Percentiles rank a stretch among this genome's conserved stretches.
These are phyloP conservation scores for Haplochromis burtoni DNA, from an alignment of 2,113 vertebrate species.

Conservation along the genomic window DNA sequence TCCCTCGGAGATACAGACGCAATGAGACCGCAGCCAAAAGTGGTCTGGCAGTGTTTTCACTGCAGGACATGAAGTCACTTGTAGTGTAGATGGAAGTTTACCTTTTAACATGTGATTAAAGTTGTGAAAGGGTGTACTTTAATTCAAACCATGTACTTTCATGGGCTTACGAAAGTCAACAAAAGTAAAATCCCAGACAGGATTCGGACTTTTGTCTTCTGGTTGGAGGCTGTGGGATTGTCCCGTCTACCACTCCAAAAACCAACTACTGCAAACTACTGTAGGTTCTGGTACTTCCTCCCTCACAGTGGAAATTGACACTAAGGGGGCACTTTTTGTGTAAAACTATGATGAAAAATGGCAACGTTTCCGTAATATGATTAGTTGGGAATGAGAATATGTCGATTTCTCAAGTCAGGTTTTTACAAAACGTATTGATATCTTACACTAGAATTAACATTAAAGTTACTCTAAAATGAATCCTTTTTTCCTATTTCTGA, in stretches of 20 bases:
- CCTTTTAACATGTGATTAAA: background rate
- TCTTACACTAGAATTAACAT: background rate
- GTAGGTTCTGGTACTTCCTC: background rate
- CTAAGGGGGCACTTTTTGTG: background rate
- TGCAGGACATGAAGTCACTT: background rate
- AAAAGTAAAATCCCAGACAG: background rate
- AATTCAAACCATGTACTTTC: background rate
- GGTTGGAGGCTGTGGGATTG: background rate
- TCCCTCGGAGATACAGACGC: background rate
- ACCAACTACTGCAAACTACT: background rate
- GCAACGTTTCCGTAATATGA: fast-evolving
- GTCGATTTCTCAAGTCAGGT: background rate
- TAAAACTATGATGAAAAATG: background rate
- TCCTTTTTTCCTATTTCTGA: background rate
- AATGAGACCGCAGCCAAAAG: background rate
- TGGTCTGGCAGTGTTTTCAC: background rate
- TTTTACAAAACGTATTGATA: background rate
- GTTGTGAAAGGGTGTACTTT: background rate
- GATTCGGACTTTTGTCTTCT: fast-evolving
- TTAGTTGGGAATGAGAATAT: background rate
- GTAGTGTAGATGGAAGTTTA: background rate
- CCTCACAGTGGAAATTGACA: background rate
- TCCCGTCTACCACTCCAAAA: background rate
- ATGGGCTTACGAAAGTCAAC: background rate
- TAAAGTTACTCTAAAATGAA: background rate